Evolutionary conservation across 2,113 vertebrate species (phyloP), one percentile per base, ranked within the genome.

Genomic region (Peromyscus leucopus): DNA sequence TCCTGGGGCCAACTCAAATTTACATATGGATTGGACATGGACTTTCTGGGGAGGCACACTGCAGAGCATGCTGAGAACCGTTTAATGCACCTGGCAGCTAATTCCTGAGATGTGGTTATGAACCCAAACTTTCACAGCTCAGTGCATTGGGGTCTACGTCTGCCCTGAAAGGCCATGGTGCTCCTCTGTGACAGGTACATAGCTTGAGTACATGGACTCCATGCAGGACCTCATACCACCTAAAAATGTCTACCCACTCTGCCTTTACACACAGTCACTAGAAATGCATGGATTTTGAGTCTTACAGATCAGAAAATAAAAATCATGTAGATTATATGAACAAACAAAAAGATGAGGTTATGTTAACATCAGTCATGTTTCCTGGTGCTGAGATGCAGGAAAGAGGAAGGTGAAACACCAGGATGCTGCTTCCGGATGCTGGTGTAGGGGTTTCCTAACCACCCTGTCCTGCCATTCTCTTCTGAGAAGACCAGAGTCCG

Each of bases 371-470:
- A 74, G 9, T 91, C 72, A 19, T 10, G 57, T 78, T 88, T 94
- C 42, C 55, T 87, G 72, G 61, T 31, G 33, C 42, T 84, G 17
- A 97, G 95, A 55, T 1, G 6, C 0, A 75, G 83, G 57, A 46
- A 95, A 88, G 94, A 93, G 10, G 28, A 93, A 97, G 98, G 63
- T 26, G 59, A 72, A 42, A 24, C 51, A 46, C 55, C 12, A 11
- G 10, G 74, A 75, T 0, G 61, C 2, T 15, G 2, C 67, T 88
- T 83, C 91, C 89, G 21, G 1, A 0, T 36, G 48, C 79, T 39
- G 90, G 24, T 31, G 63, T 46, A n/a, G 39, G 26, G 48, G 67
- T 59, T 89, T 76, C 76, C 65, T 88, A 0, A 72, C 5, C 8
- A 7, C n/a, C 31, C 92, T 85, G 79, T 4, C 76, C 4, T 85